Conservation (phyloP, 1,140 invertebrate species). For the Piezodorus guildinii region DNA sequence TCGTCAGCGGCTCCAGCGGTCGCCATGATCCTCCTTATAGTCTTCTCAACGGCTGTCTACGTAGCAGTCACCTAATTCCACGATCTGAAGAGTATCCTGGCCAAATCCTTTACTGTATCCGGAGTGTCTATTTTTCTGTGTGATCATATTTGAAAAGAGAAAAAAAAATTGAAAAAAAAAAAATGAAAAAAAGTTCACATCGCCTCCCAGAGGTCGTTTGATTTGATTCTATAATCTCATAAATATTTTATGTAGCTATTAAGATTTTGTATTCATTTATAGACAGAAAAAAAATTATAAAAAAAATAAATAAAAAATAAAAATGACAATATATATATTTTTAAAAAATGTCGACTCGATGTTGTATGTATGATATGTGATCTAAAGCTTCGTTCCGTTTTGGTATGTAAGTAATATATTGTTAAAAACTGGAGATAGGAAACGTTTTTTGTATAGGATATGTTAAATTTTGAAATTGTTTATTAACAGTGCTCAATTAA, state of each 20-base stretch:
- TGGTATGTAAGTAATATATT: too few species aligned
- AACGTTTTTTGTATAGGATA: too few species aligned
- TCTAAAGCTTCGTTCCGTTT: too few species aligned
- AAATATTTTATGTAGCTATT: conserved; percentile 15
- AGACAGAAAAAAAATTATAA: background rate
- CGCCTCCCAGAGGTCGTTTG: background rate
- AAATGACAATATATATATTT: conserved; percentile 14
- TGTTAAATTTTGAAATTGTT: too few species aligned
- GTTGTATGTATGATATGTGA: background rate
- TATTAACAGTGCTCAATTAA: too few species aligned
- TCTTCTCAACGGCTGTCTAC: background rate
- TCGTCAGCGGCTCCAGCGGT: conserved; percentile 31
- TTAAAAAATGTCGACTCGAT: background rate
- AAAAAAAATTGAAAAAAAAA: background rate
- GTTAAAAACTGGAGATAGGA: too few species aligned
- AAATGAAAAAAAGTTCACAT: background rate
- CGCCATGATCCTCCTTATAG: conserved; percentile 23
- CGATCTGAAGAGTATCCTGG: background rate
- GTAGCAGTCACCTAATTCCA: conserved; percentile 18
- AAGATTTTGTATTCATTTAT: conserved; percentile 5
- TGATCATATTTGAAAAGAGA: background rate
- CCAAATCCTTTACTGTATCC: background rate
- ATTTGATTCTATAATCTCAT: background rate
- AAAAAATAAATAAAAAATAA: background rate
- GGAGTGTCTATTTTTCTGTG: conserved; percentile 3